A percentile compares a stretch with the other conserved stretches of the same genome.
Conservation (phyloP, 2,888 invertebrate species). For the Campaea margaritaria region DNA sequence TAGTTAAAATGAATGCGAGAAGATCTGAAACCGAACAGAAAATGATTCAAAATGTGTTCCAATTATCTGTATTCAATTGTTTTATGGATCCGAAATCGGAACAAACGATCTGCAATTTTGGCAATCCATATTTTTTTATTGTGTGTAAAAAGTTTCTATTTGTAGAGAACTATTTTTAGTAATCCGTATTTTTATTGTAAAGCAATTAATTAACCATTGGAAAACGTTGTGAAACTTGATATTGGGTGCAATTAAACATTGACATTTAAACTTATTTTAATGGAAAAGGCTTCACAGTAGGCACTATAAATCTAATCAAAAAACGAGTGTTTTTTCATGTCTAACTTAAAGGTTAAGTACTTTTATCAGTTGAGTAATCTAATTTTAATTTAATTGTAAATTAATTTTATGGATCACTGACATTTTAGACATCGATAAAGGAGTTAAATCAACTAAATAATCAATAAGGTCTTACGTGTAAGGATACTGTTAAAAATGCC, state of each 20-base stretch:
- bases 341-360: conserved; percentile 24
- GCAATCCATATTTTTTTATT: no score
- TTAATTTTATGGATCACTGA: conserved; percentile 8
- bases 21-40: no score
- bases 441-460: neutral
- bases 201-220: no score
- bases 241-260: conserved; percentile 8
- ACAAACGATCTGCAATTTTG: no score
- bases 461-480: neutral
- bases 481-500: neutral
- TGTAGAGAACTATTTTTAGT: no score
- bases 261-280: conserved; percentile 20
- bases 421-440: conserved; percentile 4
- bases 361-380: conserved; percentile 12
- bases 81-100: no score
- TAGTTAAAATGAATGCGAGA: no score
- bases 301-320: conserved; percentile 16
- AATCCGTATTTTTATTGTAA: no score
- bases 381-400: conserved; percentile 14
- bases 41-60: no score
- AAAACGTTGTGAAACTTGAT: neutral
- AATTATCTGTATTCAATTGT: no score
- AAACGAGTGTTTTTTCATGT: conserved; percentile 15
- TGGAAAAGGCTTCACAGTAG: conserved; percentile 1
- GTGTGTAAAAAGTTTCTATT: no score